These are phyloP conservation scores for Zootermopsis nevadensis DNA, from an alignment of 2,888 invertebrate genomes.

Conservation along the genomic window DNA sequence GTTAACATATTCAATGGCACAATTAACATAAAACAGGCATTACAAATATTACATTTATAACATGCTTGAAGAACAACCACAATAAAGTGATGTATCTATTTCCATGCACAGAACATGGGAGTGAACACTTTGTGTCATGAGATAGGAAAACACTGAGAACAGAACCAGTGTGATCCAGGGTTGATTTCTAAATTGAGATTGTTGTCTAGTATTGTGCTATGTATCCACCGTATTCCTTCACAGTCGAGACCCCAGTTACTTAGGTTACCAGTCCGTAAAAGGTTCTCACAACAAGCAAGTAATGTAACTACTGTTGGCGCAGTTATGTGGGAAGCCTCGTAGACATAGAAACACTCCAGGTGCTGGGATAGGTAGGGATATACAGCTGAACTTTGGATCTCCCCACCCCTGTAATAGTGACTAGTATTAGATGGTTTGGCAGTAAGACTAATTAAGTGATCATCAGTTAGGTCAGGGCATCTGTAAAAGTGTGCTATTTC, in stretches of 20 bases:
- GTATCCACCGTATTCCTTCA: constrained; percentile 59
- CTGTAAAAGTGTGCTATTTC: constrained; percentile 61
- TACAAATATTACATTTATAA: no score
- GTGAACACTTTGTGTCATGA: constrained; percentile 39
- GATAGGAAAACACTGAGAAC: constrained; percentile 53
- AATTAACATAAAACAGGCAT: no score
- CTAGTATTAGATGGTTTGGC: constrained; percentile 20
- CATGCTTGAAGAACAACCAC: no score
- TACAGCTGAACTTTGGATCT: background rate
- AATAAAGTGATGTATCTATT: no score
- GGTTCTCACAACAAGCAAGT: constrained; percentile 59
- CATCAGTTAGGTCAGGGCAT: constrained; percentile 61
- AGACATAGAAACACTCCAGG: constrained; percentile 62
- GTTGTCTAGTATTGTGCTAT: constrained; percentile 58
- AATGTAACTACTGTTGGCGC: constrained; percentile 59
- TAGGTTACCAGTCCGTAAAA: constrained; percentile 62
- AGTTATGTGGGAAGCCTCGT: constrained; percentile 61
- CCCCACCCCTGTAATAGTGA: background rate
- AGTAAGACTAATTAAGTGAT: constrained; percentile 57
- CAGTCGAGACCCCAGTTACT: constrained; percentile 62
- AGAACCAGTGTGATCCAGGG: constrained; percentile 63
- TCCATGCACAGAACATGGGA: background rate
- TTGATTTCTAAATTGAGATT: constrained; percentile 62
- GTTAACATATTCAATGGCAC: no score
- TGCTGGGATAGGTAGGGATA: constrained; percentile 9